A percentile compares a stretch with the other conserved stretches of the same genome.
phyloP scores from a whole-genome alignment of 2,113 vertebrate genomes.

The Dasyornis broadbenti region DNA sequence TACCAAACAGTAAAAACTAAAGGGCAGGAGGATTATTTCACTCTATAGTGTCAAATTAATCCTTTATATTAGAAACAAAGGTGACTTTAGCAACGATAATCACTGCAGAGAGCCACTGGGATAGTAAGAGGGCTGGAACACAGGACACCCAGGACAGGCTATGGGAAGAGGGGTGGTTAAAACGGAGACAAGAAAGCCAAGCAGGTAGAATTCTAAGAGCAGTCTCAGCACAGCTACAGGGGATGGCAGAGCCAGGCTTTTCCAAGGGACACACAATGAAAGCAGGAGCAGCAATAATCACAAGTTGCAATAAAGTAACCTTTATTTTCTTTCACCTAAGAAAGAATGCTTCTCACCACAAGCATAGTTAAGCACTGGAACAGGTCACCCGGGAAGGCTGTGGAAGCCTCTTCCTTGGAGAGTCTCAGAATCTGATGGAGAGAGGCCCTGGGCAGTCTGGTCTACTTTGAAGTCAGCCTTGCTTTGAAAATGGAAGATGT shows the following conservation, averaged over 20 bases:
- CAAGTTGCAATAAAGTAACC: not conserved
- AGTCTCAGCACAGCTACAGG: not conserved
- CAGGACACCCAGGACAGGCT: not conserved
- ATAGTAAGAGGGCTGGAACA: not conserved
- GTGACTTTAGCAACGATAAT: not conserved
- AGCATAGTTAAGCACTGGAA: not conserved
- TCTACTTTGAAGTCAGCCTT: not conserved
- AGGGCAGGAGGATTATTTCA: not conserved
- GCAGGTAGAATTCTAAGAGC: not conserved
- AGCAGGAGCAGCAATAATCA: not conserved
- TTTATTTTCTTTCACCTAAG: not conserved
- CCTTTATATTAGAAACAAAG: not conserved
- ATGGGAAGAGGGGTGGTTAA: rapidly evolving
- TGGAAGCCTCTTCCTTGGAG: not conserved
- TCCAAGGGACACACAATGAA: not conserved
- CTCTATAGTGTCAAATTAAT: not conserved
- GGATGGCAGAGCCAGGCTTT: not conserved
- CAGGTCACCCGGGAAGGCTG: not conserved
- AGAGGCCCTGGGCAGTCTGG: not conserved
- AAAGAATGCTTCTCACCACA: not conserved
- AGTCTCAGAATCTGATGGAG: not conserved
- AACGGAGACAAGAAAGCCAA: not conserved
- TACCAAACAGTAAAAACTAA: not conserved
- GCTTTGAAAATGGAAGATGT: not conserved
- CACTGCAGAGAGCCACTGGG: not conserved